These are phyloP conservation scores for Caloenas nicobarica DNA, from an alignment of 2,113 vertebrate species.

Conservation along the genomic window DNA sequence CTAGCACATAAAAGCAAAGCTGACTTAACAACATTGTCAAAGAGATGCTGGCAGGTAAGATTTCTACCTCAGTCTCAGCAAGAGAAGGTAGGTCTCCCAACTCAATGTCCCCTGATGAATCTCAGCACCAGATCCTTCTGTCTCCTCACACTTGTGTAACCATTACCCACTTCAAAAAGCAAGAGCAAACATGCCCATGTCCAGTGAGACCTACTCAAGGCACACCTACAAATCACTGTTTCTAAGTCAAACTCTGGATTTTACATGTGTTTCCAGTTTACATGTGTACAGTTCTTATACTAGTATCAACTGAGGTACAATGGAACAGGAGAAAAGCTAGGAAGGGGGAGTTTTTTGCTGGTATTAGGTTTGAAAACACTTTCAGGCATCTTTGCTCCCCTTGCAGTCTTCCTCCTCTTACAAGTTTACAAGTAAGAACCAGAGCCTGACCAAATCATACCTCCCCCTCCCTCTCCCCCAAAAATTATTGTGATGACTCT, in stretches of 20 bases:
- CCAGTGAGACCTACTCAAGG: neutral
- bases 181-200: neutral
- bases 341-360: neutral
- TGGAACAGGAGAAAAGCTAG: neutral
- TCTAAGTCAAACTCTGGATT: neutral
- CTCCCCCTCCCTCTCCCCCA: too few species aligned
- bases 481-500: neutral
- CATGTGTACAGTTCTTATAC: neutral
- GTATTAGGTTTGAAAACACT: neutral
- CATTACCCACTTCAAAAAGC: neutral
- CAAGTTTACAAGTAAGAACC: neutral
- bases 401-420: neutral
- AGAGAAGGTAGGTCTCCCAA: neutral
- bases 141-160: neutral
- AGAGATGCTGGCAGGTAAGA: neutral
- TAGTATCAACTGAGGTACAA: neutral
- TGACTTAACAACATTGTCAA: neutral
- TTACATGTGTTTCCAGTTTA: neutral
- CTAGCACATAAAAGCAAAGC: neutral
- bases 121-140: neutral
- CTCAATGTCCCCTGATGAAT: neutral
- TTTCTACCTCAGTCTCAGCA: neutral
- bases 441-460: neutral
- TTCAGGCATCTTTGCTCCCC: neutral
- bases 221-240: neutral